Percentiles rank a stretch among this genome's conserved stretches.
These are phyloP conservation scores for Myotis yumanensis DNA, from an alignment of 2,113 vertebrate genomes.

Conservation along the genomic window DNA sequence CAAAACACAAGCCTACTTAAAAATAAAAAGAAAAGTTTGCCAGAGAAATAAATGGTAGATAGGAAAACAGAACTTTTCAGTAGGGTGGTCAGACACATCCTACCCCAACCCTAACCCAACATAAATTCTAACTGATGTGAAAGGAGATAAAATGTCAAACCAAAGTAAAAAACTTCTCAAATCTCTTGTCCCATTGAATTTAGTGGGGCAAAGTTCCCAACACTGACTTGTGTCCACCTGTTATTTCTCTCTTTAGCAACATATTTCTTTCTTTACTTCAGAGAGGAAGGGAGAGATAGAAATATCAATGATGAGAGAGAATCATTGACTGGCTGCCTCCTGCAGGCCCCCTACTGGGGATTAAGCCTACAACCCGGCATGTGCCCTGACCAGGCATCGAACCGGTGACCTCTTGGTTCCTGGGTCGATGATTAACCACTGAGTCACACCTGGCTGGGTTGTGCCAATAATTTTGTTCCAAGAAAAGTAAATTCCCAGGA, in stretches of 20 bases:
- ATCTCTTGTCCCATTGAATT: not conserved
- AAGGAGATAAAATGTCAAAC: slow-evolving; percentile 39
- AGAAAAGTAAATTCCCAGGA: not conserved
- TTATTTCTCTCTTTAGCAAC: not conserved
- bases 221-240: slow-evolving; percentile 36
- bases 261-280: not conserved
- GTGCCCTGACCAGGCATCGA: too few relatives aligned
- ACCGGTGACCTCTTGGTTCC: too few relatives aligned
- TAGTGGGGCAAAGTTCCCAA: not conserved
- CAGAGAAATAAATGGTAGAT: slow-evolving; percentile 20
- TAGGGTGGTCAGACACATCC: slow-evolving; percentile 13
- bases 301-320: too few relatives aligned
- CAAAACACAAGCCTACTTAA: slow-evolving; percentile 76
- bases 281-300: too few relatives aligned
- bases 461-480: not conserved
- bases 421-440: too few relatives aligned
- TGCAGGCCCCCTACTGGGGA: too few relatives aligned
- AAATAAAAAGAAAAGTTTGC: not conserved
- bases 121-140: not conserved
- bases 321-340: too few relatives aligned
- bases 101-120: not conserved
- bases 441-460: too few relatives aligned
- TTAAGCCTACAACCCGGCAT: too few relatives aligned
- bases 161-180: slow-evolving; percentile 42
- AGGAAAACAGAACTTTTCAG: slow-evolving; percentile 68